phyloP scores from a whole-genome alignment of 1,140 invertebrate species.

The Oryctes rhinoceros region DNA sequence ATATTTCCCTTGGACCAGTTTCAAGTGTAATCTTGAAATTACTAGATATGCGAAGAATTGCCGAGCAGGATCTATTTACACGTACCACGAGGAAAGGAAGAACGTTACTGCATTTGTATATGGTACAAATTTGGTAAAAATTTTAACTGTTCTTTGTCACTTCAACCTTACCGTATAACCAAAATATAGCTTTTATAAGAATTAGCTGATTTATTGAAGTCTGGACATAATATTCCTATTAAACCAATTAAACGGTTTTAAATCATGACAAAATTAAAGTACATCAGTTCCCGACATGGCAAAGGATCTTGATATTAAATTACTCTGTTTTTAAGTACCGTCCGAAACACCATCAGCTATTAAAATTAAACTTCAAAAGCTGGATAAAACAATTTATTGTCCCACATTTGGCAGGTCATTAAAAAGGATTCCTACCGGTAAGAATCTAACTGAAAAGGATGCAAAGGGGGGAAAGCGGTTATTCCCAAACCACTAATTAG shows the following conservation, averaged over 20 bases:
- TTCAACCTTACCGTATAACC: slow-evolving; percentile 93
- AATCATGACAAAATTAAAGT: slow-evolving; percentile 56
- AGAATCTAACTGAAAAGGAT: slow-evolving; percentile 93
- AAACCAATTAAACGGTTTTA: slow-evolving; percentile 61
- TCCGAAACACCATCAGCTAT: slow-evolving; percentile 90
- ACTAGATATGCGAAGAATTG: slow-evolving; percentile 97
- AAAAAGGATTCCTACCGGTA: slow-evolving; percentile 89
- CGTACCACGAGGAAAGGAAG: slow-evolving; percentile 97
- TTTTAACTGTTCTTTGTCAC: slow-evolving; percentile 96
- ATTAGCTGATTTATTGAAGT: slow-evolving; percentile 97
- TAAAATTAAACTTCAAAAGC: slow-evolving; percentile 78
- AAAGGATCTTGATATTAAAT: slow-evolving; percentile 69
- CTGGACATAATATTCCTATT: slow-evolving; percentile 81
- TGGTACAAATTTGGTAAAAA: slow-evolving; percentile 89
- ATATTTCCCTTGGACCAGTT: no score
- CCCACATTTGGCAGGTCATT: slow-evolving; percentile 91
- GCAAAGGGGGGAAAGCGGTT: slow-evolving; percentile 84
- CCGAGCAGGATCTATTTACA: slow-evolving; percentile 98
- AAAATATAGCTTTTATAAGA: slow-evolving; percentile 84
- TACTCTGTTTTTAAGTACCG: slow-evolving; percentile 98
- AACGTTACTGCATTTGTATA: slow-evolving; percentile 93
- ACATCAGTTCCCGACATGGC: slow-evolving; percentile 82
- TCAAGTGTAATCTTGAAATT: slow-evolving; percentile 67
- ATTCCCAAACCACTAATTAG: slow-evolving; percentile 86
- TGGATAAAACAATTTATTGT: slow-evolving; percentile 90